phyloP scores from a whole-genome alignment of 2,113 vertebrate species.

The Cinclus cinclus region DNA sequence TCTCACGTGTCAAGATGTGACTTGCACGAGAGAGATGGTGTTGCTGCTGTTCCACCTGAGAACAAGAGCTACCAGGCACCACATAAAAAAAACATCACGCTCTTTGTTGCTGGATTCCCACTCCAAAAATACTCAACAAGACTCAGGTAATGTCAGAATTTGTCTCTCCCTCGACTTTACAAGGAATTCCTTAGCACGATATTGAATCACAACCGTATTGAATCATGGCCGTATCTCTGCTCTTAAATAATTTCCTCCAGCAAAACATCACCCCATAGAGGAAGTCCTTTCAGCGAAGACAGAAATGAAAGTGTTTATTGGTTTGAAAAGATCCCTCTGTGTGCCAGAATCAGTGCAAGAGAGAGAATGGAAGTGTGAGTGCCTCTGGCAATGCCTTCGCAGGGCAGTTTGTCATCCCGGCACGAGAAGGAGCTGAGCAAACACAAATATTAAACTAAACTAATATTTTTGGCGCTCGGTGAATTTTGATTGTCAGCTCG shows the following conservation, averaged over 20 bases:
- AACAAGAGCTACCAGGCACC: not conserved
- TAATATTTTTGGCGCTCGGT: conserved; percentile 30
- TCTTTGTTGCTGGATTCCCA: not conserved
- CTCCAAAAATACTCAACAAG: not conserved
- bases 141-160: conserved; percentile 8
- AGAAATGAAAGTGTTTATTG: conserved; percentile 37
- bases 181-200: conserved; percentile 14
- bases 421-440: conserved; percentile 42
- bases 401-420: conserved; percentile 34
- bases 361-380: conserved; percentile 3
- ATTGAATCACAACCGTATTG: conserved; percentile 19
- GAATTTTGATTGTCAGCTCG: conserved; percentile 7
- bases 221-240: not conserved
- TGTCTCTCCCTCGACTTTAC: conserved; percentile 39
- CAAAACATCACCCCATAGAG: conserved; percentile 36
- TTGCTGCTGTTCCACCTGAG: not conserved
- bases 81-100: accelerated
- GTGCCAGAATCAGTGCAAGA: conserved; percentile 18
- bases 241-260: conserved; percentile 49
- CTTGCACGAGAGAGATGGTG: accelerated
- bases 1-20: not conserved
- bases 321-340: conserved; percentile 50
- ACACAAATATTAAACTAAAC: conserved; percentile 62
- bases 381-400: not conserved
- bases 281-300: conserved; percentile 7